Evolutionary conservation across 2,113 vertebrate species (phyloP), one percentile per base, ranked within the genome.

Genomic region (Penelope pileata): DNA sequence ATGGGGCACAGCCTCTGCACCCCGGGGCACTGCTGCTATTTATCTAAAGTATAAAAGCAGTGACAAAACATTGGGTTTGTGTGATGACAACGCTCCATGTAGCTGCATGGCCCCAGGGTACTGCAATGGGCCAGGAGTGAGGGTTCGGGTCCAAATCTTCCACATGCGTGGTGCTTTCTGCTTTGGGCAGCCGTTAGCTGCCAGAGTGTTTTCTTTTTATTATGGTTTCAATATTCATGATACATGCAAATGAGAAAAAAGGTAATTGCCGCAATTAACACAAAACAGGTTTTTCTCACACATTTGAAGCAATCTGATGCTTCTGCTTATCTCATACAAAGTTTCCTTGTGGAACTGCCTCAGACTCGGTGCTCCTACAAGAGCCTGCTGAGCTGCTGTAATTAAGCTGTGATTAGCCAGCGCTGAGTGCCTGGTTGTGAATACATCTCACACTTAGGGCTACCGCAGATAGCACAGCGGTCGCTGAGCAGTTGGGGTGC

Each of bases 401-500:
- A 98, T 98, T 98, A 98, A 98, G 96, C 96, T 97, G 97, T 97
- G 98, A 98, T 98, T 98, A 98, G 97, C 96, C 81, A 50, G 90
- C 97, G 97, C 88, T 94, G 96, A 96, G 97, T 96, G 96, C 78
- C 30, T 63, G 84, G 81, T 54, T 94, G 29, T 60, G 96, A 96
- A 95, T 89, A 83, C 36, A 32, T 17, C 89, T 95, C 86, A 63
- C 96, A 97, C 62, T 3, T 26, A 94, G 95, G 95, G 88, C 75
- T 92, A 64, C 27, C 1, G 16, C 22, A 48, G 87, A 54, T 78
- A 19, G 54, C 47, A 43, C 17, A 32, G 78, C 1, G 80, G 30
- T 17, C 73, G 45, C 69, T 38, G 92, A 79, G 34, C 78, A 72
- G 76, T 70, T 45, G 13, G 26, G 84, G 66, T 29, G 3, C 24